These are phyloP conservation scores for Melangyna quadrimaculata DNA, from an alignment of 2,888 invertebrate species.

Conservation along the genomic window DNA sequence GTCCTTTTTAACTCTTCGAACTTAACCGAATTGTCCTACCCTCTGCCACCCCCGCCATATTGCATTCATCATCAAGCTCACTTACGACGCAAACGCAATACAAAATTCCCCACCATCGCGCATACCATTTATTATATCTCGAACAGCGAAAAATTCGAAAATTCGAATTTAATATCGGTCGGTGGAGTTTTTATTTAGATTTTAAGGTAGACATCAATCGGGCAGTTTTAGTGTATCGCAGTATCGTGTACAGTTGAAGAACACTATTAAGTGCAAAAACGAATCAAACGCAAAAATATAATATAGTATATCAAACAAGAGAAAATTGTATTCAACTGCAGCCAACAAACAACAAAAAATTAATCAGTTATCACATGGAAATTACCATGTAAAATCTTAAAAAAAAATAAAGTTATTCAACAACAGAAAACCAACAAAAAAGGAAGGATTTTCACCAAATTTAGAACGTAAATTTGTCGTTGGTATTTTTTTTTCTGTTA, in stretches of 20 bases:
- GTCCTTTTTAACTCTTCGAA: conserved; percentile 37
- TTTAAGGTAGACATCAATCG: conserved; percentile 70
- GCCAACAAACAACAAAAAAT: not conserved
- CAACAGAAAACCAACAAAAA: not conserved
- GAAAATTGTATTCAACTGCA: conserved; percentile 4
- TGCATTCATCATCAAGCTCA: conserved; percentile 13
- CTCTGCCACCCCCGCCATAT: not conserved
- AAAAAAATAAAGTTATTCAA: conserved; percentile 1
- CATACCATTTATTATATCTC: conserved; percentile 44
- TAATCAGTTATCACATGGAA: conserved; percentile 21
- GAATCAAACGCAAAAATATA: conserved; percentile 26
- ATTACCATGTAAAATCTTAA: conserved; percentile 50
- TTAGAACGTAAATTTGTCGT: conserved; percentile 43
- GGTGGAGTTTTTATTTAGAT: conserved; percentile 71
- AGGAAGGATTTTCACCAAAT: conserved; percentile 17
- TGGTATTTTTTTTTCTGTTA: conserved; percentile 29
- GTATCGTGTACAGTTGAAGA: conserved; percentile 67
- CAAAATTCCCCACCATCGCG: conserved; percentile 22
- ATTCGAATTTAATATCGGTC: conserved; percentile 71
- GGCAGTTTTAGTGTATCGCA: conserved; percentile 71
- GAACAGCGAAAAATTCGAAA: conserved; percentile 54
- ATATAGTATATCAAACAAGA: conserved; percentile 15
- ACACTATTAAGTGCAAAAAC: conserved; percentile 55
- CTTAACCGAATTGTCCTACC: not conserved
- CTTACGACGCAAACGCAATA: conserved; percentile 64